Conservation (phyloP, 2,113 vertebrate species). For the Paramisgurnus dabryanus region DNA sequence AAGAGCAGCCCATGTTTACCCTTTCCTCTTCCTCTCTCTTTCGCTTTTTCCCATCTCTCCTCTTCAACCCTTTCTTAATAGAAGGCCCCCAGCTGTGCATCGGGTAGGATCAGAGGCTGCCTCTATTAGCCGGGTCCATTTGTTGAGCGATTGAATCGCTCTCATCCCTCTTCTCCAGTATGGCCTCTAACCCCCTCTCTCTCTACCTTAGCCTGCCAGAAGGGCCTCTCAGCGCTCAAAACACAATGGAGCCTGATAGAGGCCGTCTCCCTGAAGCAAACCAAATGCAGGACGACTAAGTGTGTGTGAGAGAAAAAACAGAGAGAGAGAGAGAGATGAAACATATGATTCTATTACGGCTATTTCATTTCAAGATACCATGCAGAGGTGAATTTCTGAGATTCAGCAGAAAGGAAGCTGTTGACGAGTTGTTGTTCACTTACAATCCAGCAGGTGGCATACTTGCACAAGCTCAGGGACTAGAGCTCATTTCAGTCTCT, state of each 20-base stretch:
- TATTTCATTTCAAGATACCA: constrained; percentile 36
- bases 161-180: constrained; percentile 61
- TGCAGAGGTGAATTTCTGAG: constrained; percentile 7
- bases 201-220: constrained; percentile 51
- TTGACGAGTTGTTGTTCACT: constrained; percentile 16
- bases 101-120: constrained; percentile 75
- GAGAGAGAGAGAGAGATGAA: background rate
- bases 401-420: background rate
- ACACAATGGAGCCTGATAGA: constrained; percentile 59
- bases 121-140: constrained; percentile 79
- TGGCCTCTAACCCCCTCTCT: constrained; percentile 50
- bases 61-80: constrained; percentile 76
- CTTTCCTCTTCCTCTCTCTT: constrained; percentile 51
- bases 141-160: constrained; percentile 77
- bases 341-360: constrained; percentile 49
- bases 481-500: background rate
- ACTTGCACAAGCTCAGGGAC: constrained; percentile 68
- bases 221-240: constrained; percentile 56
- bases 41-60: constrained; percentile 50
- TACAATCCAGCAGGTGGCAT: constrained; percentile 74
- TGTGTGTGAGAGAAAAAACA: background rate
- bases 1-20: constrained; percentile 54
- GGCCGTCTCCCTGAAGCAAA: constrained; percentile 52
- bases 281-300: constrained; percentile 52
- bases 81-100: constrained; percentile 75